These are phyloP conservation scores for Syngnathus rostellatus DNA, from an alignment of 2,797 vertebrate genomes.

Conservation along the genomic window DNA sequence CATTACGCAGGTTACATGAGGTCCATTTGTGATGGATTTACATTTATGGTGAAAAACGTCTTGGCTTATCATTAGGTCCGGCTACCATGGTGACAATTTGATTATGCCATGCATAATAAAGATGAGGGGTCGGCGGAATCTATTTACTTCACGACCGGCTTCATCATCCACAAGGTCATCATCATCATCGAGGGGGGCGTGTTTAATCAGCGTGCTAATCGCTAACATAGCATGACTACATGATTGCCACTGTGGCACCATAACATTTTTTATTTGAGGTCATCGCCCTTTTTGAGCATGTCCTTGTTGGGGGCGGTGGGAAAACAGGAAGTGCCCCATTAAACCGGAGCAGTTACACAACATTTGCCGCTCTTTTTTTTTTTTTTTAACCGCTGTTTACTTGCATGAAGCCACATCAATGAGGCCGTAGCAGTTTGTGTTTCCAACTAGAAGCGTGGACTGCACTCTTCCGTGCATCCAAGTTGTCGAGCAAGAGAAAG, in stretches of 20 bases:
- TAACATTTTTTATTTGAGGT: neutral
- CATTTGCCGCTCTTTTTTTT: neutral
- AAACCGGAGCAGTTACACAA: constrained; percentile 38
- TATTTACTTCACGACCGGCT: neutral
- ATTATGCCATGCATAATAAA: neutral
- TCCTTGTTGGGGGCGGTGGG: constrained; percentile 29
- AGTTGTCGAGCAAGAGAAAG: no score
- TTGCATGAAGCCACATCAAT: constrained; percentile 2
- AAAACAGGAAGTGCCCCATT: constrained; percentile 44
- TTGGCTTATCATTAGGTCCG: neutral
- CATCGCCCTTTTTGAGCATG: constrained; percentile 19
- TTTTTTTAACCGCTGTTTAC: constrained; percentile 11
- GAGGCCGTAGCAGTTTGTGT: neutral
- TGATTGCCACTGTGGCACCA: neutral
- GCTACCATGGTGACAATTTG: constrained; percentile 2
- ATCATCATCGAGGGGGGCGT: neutral
- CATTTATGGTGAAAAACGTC: neutral
- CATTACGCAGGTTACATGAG: neutral
- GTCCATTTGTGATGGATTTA: neutral
- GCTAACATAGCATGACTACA: neutral
- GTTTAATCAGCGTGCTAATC: neutral
- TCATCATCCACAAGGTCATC: neutral
- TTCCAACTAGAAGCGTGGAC: neutral
- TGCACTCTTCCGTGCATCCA: no score
- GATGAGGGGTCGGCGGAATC: neutral